phyloP scores from a whole-genome alignment of 2,888 invertebrate genomes.

The Yponomeuta sedellus region DNA sequence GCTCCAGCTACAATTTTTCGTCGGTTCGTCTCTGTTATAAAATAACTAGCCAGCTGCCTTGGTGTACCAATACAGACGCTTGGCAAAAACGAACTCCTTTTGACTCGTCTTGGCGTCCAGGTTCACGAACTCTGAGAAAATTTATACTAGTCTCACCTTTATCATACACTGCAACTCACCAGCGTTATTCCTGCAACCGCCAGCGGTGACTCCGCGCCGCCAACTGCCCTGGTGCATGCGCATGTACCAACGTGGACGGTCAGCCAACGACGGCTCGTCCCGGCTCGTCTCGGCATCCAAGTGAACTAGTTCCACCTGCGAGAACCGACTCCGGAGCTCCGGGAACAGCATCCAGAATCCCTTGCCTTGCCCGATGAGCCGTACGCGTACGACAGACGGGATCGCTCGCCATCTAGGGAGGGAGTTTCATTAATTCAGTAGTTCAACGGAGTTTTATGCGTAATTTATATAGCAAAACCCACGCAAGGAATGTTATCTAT shows the following conservation, averaged over 20 bases:
- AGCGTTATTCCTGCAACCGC: constrained; percentile 92
- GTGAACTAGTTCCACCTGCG: constrained; percentile 89
- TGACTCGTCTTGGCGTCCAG: too few species aligned
- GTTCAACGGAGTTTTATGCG: too few species aligned
- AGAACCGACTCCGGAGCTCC: constrained; percentile 89
- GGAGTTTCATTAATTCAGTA: background rate
- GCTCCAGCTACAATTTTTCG: too few species aligned
- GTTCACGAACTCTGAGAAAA: too few species aligned
- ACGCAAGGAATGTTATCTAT: background rate
- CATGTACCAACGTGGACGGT: constrained; percentile 89
- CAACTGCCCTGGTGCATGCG: constrained; percentile 90
- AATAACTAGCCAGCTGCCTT: too few species aligned
- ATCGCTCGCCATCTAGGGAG: constrained; percentile 82
- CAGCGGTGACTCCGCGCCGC: constrained; percentile 91
- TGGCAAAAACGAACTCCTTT: too few species aligned
- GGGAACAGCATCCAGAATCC: constrained; percentile 91
- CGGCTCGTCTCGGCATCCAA: constrained; percentile 90
- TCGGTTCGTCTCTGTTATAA: too few species aligned
- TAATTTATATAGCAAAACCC: too few species aligned
- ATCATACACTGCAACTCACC: constrained; percentile 52
- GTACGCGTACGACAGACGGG: constrained; percentile 82
- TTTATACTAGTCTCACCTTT: too few species aligned
- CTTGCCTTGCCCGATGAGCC: constrained; percentile 80
- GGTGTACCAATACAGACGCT: too few species aligned
- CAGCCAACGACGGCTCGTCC: constrained; percentile 87